Conservation (phyloP, 1,140 invertebrate genomes). For the Batillaria attramentaria region DNA sequence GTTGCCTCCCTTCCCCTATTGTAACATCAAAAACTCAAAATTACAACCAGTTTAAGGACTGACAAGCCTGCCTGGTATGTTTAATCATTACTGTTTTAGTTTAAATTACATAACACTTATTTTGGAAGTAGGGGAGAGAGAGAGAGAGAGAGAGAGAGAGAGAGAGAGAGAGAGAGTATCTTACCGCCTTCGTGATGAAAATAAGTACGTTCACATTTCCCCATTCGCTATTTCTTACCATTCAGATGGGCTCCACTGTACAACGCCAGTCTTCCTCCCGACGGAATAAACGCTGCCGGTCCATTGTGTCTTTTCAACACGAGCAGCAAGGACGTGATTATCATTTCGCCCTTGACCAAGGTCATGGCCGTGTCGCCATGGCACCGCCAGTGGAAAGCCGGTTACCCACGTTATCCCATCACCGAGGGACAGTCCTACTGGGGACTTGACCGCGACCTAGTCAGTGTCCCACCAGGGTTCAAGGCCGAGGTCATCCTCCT, state of each 20-base stretch:
- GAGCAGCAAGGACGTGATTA: background rate
- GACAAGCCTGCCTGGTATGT: too few species aligned
- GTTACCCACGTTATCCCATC: background rate
- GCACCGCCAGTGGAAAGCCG: background rate
- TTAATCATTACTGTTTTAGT: too few species aligned
- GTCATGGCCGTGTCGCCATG: conserved; percentile 7
- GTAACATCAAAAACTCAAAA: too few species aligned
- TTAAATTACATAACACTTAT: too few species aligned
- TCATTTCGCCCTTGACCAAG: conserved; percentile 15
- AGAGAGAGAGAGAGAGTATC: background rate
- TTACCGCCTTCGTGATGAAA: background rate
- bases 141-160: too few species aligned
- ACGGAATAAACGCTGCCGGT: background rate
- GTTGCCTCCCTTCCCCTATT: too few species aligned
- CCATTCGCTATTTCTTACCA: background rate
- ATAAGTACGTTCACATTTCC: background rate
- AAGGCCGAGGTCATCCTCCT: conserved; percentile 9
- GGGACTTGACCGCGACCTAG: conserved; percentile 13
- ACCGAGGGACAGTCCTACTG: conserved; percentile 18
- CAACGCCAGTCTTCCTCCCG: background rate
- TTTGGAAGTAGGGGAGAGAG: too few species aligned
- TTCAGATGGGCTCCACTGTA: background rate
- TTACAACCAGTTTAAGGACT: too few species aligned
- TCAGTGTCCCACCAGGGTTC: background rate
- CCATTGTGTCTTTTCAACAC: conserved; percentile 15